Evolutionary conservation across 2,113 vertebrate species (phyloP), one percentile per base, ranked within the genome.

Genomic region (Silurus meridionalis): DNA sequence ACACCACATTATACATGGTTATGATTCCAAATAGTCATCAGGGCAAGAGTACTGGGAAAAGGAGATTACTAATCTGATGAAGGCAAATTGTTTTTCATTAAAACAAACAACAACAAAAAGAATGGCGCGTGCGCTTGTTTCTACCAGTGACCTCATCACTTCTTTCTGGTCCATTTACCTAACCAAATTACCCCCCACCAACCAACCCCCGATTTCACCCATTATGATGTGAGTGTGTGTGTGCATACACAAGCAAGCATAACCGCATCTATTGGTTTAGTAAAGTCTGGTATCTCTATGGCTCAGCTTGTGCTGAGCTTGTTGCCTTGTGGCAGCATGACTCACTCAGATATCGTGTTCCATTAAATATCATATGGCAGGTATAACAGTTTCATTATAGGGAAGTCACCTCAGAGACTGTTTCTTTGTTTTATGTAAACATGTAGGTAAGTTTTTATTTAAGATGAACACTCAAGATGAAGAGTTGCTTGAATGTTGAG

Each of bases 141-240:
- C 28, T 79, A 83, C 23, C 61, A 63, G 75, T 86, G 89, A 83
- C 82, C 84, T 89, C 88, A 89, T 89, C 72, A 80, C 72, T 71
- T 80, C 74, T 80, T 19, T 52, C 83, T 87, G 85, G 17, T 86
- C 80, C 80, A 83, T 82, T 85, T 89, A 81, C 72, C 84, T 89
- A 88, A 88, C 64, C 53, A 87, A 87, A 89, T 89, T 74, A 89
- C 25, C 60, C 69, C 85, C 63, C 60, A 60, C 21, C 81, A 48
- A 57, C 84, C 84, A 75, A 58, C 25, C 50, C 50, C 64, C 72
- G 55, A 83, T 82, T 85, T 88, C 64, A n/a, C 88, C 63, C 66
- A 48, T 63, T 55, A 64, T 55, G 74, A 37, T 23, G 52, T 72
- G 23, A 14, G 46, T 46, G 67, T 25, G 84, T 74, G 78, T 75